Conservation (phyloP, 2,113 vertebrate genomes). For the Psittacula cyanocephala region DNA sequence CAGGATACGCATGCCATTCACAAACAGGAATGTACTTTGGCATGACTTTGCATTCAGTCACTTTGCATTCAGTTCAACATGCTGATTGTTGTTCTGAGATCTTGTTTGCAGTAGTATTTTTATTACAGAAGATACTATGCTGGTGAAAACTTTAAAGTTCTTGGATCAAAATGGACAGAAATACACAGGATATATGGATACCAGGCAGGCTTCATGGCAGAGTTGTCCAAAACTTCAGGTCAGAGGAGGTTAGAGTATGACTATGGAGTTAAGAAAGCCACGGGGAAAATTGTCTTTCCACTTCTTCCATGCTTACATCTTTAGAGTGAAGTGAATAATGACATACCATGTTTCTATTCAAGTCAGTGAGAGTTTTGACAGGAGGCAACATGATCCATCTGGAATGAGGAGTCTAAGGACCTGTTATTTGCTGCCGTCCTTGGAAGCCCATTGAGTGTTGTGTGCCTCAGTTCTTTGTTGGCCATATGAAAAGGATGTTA, state of each 20-base stretch:
- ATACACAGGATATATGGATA: neutral
- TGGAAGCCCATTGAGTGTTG: neutral
- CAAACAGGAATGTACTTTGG: neutral
- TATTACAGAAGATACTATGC: conserved; percentile 40
- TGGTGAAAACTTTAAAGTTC: conserved; percentile 31
- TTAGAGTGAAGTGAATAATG: neutral
- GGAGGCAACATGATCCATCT: neutral
- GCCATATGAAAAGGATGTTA: neutral
- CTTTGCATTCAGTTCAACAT: neutral
- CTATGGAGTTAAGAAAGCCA: neutral
- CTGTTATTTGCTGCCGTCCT: neutral
- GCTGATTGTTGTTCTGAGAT: neutral
- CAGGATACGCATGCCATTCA: neutral
- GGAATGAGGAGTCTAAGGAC: conserved; percentile 11
- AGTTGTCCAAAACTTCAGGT: conserved; percentile 26
- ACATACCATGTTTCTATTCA: neutral
- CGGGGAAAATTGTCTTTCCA: neutral
- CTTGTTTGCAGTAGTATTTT: conserved; percentile 49
- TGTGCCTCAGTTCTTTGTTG: neutral
- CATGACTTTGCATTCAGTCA: neutral
- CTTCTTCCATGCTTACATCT: neutral
- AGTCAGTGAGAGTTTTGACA: conserved; percentile 4
- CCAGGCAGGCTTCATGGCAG: conserved; percentile 6
- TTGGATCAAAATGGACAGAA: conserved; percentile 11
- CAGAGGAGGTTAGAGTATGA: neutral